These are phyloP conservation scores for Mixornis gularis DNA, from an alignment of 2,113 vertebrate genomes.

Conservation along the genomic window DNA sequence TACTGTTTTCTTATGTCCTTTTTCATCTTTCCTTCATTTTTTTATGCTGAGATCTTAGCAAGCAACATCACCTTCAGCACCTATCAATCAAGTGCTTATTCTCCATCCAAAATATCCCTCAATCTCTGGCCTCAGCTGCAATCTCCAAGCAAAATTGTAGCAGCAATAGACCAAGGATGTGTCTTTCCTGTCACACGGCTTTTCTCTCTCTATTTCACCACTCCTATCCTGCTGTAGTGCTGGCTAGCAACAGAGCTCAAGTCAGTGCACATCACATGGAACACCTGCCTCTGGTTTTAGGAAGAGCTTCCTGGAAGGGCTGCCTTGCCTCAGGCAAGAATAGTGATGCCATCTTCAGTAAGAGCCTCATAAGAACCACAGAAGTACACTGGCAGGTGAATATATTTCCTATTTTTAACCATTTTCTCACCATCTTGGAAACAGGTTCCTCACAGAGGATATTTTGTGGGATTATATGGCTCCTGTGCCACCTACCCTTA, in stretches of 20 bases:
- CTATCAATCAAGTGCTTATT: fast-evolving
- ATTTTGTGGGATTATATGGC: neutral
- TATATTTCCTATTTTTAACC: neutral
- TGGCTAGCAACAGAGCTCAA: neutral
- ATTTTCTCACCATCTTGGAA: neutral
- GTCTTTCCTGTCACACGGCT: neutral
- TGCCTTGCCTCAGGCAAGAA: neutral
- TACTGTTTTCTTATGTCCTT: neutral
- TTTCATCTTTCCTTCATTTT: neutral
- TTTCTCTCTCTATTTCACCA: neutral
- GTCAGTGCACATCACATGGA: neutral
- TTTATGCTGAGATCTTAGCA: neutral
- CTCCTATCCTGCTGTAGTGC: neutral
- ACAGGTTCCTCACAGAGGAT: neutral
- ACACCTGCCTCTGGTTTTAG: neutral
- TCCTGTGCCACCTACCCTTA: neutral
- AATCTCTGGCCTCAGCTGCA: neutral
- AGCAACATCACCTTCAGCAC: neutral
- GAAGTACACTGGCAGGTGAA: neutral
- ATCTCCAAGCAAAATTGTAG: neutral
- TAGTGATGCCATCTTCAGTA: neutral
- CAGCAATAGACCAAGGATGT: neutral
- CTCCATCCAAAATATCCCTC: neutral
- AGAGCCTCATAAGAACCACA: neutral
- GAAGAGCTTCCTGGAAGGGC: neutral